phyloP scores from a whole-genome alignment of 2,113 vertebrate species.

The Shinisaurus crocodilurus region DNA sequence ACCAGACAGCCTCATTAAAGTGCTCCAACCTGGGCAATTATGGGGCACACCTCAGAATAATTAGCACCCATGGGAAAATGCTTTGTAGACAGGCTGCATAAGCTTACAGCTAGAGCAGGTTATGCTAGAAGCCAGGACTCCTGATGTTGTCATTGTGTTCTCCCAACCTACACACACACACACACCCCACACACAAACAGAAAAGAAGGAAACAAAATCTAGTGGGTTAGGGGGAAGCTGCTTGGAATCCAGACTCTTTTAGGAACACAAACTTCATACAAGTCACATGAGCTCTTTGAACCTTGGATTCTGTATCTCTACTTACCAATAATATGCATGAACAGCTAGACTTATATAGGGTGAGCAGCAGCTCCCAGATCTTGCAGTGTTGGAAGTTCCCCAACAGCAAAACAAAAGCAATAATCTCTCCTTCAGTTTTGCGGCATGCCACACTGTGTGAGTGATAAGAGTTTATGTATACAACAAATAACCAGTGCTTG shows the following conservation, averaged over 20 bases:
- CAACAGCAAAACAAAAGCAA: not conserved
- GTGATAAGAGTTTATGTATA: not conserved
- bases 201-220: slow-evolving; percentile 13
- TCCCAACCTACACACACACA: too few species aligned
- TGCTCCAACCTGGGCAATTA: slow-evolving; percentile 32
- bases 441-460: not conserved
- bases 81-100: slow-evolving; percentile 37
- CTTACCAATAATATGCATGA: not conserved
- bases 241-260: not conserved
- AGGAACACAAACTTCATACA: not conserved
- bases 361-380: not conserved
- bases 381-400: not conserved
- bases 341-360: not conserved
- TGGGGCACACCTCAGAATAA: slow-evolving; percentile 36
- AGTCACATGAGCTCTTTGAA: not conserved
- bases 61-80: slow-evolving; percentile 39
- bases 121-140: slow-evolving; percentile 15
- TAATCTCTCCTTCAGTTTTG: not conserved
- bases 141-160: not conserved
- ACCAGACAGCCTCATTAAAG: slow-evolving; percentile 41
- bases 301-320: not conserved
- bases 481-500: not conserved
- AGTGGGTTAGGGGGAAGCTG: not conserved
- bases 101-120: slow-evolving; percentile 25
- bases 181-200: too few species aligned